phyloP scores from a whole-genome alignment of 1,140 invertebrate species.

The Dendroctonus valens region DNA sequence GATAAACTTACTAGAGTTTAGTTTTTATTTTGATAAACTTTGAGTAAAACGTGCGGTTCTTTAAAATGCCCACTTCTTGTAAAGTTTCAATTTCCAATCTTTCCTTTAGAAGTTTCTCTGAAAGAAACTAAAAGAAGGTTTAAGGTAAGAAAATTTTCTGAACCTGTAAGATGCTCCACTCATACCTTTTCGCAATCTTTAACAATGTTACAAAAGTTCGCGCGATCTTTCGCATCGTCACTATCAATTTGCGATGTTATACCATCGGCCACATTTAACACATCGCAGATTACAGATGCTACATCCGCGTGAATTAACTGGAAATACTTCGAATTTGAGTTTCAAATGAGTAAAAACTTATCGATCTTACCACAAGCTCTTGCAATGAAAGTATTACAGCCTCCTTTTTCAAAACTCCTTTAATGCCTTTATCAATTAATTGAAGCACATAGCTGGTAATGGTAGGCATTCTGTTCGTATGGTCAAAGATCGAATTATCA shows the following conservation, averaged over 20 bases:
- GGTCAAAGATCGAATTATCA: constrained; percentile 56
- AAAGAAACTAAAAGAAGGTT: constrained; percentile 62
- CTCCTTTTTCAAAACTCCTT: constrained; percentile 70
- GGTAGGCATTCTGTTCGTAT: constrained; percentile 54
- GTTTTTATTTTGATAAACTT: constrained; percentile 99
- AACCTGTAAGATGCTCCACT: background rate
- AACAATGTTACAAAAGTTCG: constrained; percentile 74
- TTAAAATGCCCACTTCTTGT: constrained; percentile 88
- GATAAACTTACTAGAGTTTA: constrained; percentile 87
- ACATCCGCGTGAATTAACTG: constrained; percentile 72
- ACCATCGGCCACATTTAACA: constrained; percentile 76
- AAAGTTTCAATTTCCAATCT: constrained; percentile 90
- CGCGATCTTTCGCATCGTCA: constrained; percentile 64
- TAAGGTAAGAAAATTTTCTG: background rate
- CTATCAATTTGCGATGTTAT: constrained; percentile 58
- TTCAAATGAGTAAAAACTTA: constrained; percentile 31
- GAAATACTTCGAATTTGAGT: background rate
- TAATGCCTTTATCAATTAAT: constrained; percentile 67
- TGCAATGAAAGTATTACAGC: constrained; percentile 62
- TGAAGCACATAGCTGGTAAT: constrained; percentile 59
- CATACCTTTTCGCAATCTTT: constrained; percentile 71
- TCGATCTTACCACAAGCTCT: constrained; percentile 64
- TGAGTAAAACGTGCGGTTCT: constrained; percentile 87
- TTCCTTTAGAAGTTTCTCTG: constrained; percentile 86
- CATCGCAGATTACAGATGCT: constrained; percentile 74